A percentile compares a stretch with the other conserved stretches of the same genome.
Evolutionary conservation across 2,797 vertebrate genomes (phyloP).

Genomic region (Odontamblyopus rebecca): DNA sequence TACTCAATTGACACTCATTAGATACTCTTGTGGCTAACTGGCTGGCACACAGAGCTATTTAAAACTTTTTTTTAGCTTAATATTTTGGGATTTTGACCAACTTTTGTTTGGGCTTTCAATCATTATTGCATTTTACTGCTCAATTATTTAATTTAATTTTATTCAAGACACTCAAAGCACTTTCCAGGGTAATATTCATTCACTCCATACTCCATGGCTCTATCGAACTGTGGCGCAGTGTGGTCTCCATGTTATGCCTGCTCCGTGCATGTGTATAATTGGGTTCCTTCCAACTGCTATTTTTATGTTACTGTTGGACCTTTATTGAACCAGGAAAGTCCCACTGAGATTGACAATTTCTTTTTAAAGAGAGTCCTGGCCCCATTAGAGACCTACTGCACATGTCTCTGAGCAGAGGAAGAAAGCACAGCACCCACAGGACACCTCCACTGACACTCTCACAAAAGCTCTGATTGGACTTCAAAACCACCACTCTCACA

Average conservation of each 20-base stretch:
- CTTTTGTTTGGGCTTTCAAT: no score
- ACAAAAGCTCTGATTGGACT: conserved; percentile 2
- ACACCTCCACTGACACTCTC: neutral
- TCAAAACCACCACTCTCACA: neutral
- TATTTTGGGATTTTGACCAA: no score
- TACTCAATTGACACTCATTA: neutral
- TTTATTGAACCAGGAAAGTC: conserved; percentile 10
- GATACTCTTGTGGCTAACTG: no score
- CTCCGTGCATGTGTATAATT: neutral
- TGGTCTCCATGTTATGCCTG: neutral
- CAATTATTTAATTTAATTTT: no score
- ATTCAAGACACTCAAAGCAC: no score
- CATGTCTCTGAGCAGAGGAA: neutral
- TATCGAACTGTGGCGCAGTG: neutral
- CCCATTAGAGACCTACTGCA: conserved; percentile 3
- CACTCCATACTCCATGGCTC: neutral
- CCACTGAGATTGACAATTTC: conserved; percentile 15
- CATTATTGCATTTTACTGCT: no score
- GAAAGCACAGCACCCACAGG: conserved; percentile 9
- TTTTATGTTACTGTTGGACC: neutral
- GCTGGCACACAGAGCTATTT: no score
- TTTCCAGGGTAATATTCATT: no score
- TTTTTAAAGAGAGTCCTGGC: conserved; percentile 8
- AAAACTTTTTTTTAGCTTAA: no score
- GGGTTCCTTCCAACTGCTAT: neutral